A percentile compares a stretch with the other conserved stretches of the same genome.
Evolutionary conservation across 2,888 invertebrate species (phyloP).

Genomic region (Alloplasta piceator): DNA sequence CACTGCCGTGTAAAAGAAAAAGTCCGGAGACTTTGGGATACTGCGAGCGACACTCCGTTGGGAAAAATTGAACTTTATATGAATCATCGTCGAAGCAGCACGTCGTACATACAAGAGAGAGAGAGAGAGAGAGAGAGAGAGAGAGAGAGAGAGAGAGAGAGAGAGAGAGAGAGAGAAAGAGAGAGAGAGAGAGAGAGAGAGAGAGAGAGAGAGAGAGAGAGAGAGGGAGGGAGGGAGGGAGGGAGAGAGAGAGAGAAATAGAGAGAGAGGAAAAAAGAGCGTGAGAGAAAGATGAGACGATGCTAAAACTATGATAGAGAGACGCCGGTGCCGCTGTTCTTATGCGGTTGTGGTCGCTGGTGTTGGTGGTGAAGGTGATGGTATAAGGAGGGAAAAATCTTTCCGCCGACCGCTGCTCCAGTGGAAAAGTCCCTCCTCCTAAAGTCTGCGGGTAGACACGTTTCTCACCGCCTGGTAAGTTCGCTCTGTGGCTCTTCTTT

Average conservation of each 20-base stretch:
- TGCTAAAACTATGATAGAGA: constrained; percentile 18
- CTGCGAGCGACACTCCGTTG: constrained; percentile 14
- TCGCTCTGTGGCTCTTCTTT: constrained; percentile 28
- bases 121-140: constrained; percentile 13
- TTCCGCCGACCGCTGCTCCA: constrained; percentile 8
- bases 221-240: not conserved
- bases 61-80: constrained; percentile 54
- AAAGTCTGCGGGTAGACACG: constrained; percentile 5
- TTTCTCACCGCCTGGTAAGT: constrained; percentile 1
- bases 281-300: constrained; percentile 1
- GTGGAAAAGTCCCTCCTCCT: constrained; percentile 5
- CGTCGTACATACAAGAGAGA: constrained; percentile 21
- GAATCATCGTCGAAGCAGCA: constrained; percentile 37
- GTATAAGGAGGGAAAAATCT: constrained; percentile 36
- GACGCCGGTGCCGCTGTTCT: too few relatives aligned
- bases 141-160: constrained; percentile 11
- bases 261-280: too few relatives aligned
- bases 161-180: not conserved
- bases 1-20: constrained; percentile 32
- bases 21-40: not conserved
- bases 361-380: constrained; percentile 34
- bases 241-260: constrained; percentile 16
- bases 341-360: constrained; percentile 7
- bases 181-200: constrained; percentile 1
- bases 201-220: not conserved